Percentiles rank a stretch among this genome's conserved stretches.
These are phyloP conservation scores for Ashinkailepas kermadecensis DNA, from an alignment of 2,888 invertebrate genomes.

Conservation along the genomic window DNA sequence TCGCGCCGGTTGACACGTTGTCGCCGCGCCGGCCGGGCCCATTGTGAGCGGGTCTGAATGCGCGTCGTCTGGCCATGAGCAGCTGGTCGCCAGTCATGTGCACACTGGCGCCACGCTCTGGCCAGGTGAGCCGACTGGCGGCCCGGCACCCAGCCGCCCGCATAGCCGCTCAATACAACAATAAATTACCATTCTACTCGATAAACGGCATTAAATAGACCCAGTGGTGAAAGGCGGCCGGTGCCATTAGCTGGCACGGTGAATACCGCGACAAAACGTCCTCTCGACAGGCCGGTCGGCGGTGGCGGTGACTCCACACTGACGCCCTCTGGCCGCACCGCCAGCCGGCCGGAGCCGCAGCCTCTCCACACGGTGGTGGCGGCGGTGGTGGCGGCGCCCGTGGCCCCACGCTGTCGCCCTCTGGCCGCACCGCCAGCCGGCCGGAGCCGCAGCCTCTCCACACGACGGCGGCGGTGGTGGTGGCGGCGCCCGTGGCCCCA, in stretches of 20 bases:
- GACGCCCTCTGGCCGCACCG: too few relatives aligned
- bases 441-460: not conserved
- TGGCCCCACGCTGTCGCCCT: too few relatives aligned
- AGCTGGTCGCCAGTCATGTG: not conserved
- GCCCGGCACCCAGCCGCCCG: not conserved
- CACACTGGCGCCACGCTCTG: not conserved
- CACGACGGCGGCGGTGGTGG: too few relatives aligned
- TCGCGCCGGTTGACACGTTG: not conserved
- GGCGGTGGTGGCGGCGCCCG: too few relatives aligned
- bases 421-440: too few relatives aligned
- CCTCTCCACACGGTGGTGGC: too few relatives aligned
- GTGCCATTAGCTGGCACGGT: not conserved
- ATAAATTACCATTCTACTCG: conserved; percentile 22
- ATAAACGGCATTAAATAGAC: conserved; percentile 22
- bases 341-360: too few relatives aligned
- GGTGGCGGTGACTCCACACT: too few relatives aligned
- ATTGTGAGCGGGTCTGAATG: not conserved
- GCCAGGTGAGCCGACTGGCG: not conserved
- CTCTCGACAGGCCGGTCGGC: conserved; percentile 5
- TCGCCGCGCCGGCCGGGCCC: not conserved
- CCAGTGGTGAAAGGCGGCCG: not conserved
- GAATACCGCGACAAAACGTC: conserved; percentile 18
- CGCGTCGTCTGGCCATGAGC: not conserved
- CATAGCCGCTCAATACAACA: conserved; percentile 4
- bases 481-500: too few relatives aligned